These are phyloP conservation scores for Cryptotis parvus DNA, from an alignment of 2,113 vertebrate species.

Conservation along the genomic window DNA sequence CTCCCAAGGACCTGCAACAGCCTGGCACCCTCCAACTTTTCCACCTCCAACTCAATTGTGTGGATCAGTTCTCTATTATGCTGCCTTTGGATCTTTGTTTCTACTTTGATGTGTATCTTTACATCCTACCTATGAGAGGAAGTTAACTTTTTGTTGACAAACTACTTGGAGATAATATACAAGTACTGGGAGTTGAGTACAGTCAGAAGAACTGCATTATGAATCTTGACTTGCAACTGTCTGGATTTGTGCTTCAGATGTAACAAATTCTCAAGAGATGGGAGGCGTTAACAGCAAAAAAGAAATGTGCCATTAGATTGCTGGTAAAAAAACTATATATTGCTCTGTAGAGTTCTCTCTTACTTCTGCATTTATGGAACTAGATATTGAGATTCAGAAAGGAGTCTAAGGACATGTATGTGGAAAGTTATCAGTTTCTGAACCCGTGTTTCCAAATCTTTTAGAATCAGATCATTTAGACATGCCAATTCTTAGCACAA, in stretches of 20 bases:
- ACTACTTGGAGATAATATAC: neutral
- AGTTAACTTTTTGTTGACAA: neutral
- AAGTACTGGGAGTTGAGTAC: neutral
- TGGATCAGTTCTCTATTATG: no score
- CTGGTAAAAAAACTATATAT: neutral
- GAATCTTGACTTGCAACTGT: neutral
- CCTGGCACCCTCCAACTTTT: no score
- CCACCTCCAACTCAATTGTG: no score
- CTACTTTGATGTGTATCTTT: no score
- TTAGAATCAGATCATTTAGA: neutral
- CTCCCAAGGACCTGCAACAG: no score
- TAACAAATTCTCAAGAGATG: neutral
- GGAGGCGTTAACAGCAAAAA: neutral
- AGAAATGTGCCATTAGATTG: neutral
- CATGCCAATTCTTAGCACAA: neutral
- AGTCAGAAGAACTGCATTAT: neutral
- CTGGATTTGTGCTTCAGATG: neutral
- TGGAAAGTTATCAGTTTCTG: neutral
- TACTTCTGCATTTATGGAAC: neutral
- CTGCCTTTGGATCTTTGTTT: no score
- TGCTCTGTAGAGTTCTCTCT: neutral
- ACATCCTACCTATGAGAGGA: no score
- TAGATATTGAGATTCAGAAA: neutral
- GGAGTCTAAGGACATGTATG: neutral
- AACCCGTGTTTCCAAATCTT: neutral